Base-by-base conservation (phyloP, 2,888 invertebrate species). In the Frankliniella fusca region DNA sequence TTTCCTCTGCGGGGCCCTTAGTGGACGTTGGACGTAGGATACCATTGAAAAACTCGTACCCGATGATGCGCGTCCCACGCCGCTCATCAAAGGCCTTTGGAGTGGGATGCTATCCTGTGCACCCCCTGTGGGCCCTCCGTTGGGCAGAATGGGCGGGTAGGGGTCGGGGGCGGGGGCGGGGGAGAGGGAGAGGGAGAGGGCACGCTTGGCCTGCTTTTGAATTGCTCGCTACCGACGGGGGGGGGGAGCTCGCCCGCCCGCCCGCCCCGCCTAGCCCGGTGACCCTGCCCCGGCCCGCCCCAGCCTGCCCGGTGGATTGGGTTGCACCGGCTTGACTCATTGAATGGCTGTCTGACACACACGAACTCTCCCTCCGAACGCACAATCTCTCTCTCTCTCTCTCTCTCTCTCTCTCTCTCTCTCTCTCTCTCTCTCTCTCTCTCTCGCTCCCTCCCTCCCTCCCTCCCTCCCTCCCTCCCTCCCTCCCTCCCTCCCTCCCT, bases 241-340 rank as follows among this genome's bases (percentile, higher is more conserved):
- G 61, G 61, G 61, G 61, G 61, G 10, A 61, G 5, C 38, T 61
- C 15, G 20, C 8, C 15, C 61, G 18, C 61, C 61, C 11, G 18
- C 61, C 15, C 61, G 10, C 61, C 61, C 15, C 61, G 18, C 12
- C n/a, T 18, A 20, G 61, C 61, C 18, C n/a, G n/a, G n/a, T n/a
- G n/a, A 61, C 61, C n/a, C 61, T 61, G 8, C 61, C 61, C 61
- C 15, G 0, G 15, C 11, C 20, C 0, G 15, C 1, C 20, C 61
- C 15, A 10, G 15, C 11, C 20, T 11, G 15, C 1, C 20, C 7
- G 61, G 61, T 11, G 61, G 61, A 61, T 61, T 61, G 61, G n/a
- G 61, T 61, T 61, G 61, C 61, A 61, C 15, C 61, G 61, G 61
- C 61, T 61, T 61, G 61, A 61, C 61, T 61, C 61, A 61, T 61